Conservation (phyloP, 2,888 invertebrate species). For the Agonopterix arenella region DNA sequence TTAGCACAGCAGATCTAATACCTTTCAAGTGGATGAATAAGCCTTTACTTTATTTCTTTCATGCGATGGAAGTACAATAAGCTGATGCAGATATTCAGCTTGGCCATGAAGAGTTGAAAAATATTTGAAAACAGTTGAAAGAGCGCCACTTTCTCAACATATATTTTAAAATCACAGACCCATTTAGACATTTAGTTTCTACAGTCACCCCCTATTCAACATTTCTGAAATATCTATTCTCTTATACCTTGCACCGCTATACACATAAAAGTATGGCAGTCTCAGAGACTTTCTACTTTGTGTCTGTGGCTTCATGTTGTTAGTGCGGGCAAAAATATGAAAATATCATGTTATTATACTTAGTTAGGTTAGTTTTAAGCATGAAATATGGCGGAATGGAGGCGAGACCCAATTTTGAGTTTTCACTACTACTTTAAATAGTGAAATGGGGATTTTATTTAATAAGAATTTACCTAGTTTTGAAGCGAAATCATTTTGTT, state of each 20-base stretch:
- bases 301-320: conserved; percentile 50
- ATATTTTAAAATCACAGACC: too few species aligned
- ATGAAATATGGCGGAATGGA: conserved; percentile 21
- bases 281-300: conserved; percentile 52
- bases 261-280: conserved; percentile 27
- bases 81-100: too few species aligned
- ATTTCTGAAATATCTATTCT: too few species aligned
- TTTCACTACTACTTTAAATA: conserved; percentile 4
- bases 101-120: too few species aligned
- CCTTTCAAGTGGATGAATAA: too few species aligned
- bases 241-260: conserved; percentile 17
- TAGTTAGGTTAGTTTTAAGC: conserved; percentile 33
- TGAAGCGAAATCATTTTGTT: neutral
- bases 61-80: too few species aligned
- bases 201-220: too few species aligned
- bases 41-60: too few species aligned
- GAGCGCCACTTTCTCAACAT: too few species aligned
- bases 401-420: conserved; percentile 6
- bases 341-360: conserved; percentile 54
- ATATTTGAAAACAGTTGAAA: too few species aligned
- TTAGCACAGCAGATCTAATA: too few species aligned
- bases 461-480: neutral
- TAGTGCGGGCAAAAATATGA: conserved; percentile 50
- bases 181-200: too few species aligned
- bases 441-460: neutral